A percentile compares a stretch with the other conserved stretches of the same genome.
phyloP scores from a whole-genome alignment of 2,113 vertebrate genomes.

The Chaetops frenatus region DNA sequence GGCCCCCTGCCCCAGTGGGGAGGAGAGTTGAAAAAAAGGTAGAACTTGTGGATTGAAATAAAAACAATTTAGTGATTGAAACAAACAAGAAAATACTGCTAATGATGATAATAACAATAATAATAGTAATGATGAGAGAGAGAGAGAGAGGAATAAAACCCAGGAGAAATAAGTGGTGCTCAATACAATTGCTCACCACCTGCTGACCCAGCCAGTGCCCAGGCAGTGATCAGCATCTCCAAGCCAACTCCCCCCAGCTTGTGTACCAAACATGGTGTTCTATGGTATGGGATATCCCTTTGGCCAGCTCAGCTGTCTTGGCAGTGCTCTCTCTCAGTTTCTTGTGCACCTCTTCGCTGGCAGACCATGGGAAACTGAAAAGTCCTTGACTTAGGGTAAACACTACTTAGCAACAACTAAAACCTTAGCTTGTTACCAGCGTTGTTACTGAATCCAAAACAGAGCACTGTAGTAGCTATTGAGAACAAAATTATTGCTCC shows the following conservation, averaged over 20 bases:
- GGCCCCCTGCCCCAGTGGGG: rapidly evolving
- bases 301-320: background rate
- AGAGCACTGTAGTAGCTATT: background rate
- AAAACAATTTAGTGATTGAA: background rate
- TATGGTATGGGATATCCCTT: background rate
- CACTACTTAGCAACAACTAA: background rate
- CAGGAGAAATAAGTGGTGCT: background rate
- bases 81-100: background rate
- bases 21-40: background rate
- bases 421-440: background rate
- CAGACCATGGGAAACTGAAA: background rate
- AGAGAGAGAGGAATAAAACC: background rate
- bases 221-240: background rate
- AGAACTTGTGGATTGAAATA: background rate
- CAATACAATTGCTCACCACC: background rate
- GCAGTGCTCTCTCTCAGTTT: background rate
- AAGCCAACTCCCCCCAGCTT: background rate
- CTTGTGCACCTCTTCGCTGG: background rate
- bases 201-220: background rate
- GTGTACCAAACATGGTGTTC: background rate
- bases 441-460: background rate
- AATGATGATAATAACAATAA: background rate
- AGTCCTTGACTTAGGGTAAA: background rate
- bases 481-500: background rate
- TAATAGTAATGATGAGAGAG: background rate